Conservation (phyloP, 2,888 invertebrate species). For the Lysandra coridon region DNA sequence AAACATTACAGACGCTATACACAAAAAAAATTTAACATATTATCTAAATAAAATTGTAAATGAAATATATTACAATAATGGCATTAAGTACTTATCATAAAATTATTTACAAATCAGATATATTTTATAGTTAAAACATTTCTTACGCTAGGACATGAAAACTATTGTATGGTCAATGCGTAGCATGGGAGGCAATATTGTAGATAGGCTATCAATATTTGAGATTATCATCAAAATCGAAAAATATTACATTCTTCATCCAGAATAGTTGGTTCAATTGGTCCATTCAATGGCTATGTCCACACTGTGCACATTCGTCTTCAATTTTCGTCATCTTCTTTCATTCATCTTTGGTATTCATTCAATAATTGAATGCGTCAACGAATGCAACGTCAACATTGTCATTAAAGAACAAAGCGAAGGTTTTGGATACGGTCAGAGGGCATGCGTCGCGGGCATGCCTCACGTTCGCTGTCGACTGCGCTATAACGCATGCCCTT, state of each 20-base stretch:
- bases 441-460: too few relatives aligned
- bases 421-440: too few relatives aligned
- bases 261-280: not conserved
- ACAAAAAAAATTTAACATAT: conserved; percentile 58
- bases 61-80: conserved; percentile 42
- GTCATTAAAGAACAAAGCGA: too few relatives aligned
- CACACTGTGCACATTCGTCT: not conserved
- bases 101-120: conserved; percentile 25
- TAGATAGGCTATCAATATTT: not conserved
- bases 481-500: too few relatives aligned
- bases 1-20: conserved; percentile 69
- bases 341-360: too few relatives aligned
- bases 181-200: not conserved
- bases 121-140: conserved; percentile 10
- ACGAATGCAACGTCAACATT: too few relatives aligned
- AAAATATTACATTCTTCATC: not conserved
- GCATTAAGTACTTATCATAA: conserved; percentile 36
- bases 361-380: too few relatives aligned
- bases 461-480: too few relatives aligned
- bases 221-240: conserved; percentile 1
- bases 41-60: conserved; percentile 46
- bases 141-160: conserved; percentile 9
- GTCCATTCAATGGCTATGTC: not conserved
- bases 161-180: not conserved
- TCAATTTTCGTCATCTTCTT: too few relatives aligned